Evolutionary conservation across 2,888 invertebrate genomes (phyloP).

Genomic region (Dynastes maya): DNA sequence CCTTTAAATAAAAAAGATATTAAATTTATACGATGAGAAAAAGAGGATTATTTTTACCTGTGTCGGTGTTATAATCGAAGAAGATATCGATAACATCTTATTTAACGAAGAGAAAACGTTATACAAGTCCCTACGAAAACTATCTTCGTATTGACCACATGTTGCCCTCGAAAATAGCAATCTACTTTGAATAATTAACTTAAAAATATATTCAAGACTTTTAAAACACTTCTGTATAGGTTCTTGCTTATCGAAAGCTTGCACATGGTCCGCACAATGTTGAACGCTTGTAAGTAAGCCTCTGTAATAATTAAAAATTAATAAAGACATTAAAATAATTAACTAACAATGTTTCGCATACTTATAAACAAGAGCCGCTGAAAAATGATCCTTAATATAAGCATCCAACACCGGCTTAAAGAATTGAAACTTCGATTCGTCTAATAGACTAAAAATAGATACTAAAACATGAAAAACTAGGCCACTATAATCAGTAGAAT

Average conservation of each 20-base stretch:
- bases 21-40: no score
- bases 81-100: constrained; percentile 80
- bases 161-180: constrained; percentile 88
- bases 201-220: constrained; percentile 93
- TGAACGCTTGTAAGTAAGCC: constrained; percentile 91
- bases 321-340: constrained; percentile 31
- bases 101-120: constrained; percentile 86
- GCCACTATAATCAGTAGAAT: constrained; percentile 90
- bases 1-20: constrained; percentile 69
- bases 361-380: constrained; percentile 95
- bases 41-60: constrained; percentile 72
- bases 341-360: constrained; percentile 68
- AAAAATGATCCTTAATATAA: constrained; percentile 95
- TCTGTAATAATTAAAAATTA: constrained; percentile 69
- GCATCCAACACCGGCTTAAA: constrained; percentile 95
- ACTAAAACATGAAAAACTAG: constrained; percentile 94
- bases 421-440: constrained; percentile 93
- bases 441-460: constrained; percentile 91
- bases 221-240: constrained; percentile 92
- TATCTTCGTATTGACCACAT: constrained; percentile 91
- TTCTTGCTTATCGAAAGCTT: constrained; percentile 89
- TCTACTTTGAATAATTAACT: constrained; percentile 92
- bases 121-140: constrained; percentile 86
- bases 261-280: constrained; percentile 90
- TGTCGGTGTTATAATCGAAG: constrained; percentile 83